Percentiles rank a stretch among this genome's conserved stretches.
phyloP scores from a whole-genome alignment of 1,140 invertebrate species.

The Euwallacea fornicatus region DNA sequence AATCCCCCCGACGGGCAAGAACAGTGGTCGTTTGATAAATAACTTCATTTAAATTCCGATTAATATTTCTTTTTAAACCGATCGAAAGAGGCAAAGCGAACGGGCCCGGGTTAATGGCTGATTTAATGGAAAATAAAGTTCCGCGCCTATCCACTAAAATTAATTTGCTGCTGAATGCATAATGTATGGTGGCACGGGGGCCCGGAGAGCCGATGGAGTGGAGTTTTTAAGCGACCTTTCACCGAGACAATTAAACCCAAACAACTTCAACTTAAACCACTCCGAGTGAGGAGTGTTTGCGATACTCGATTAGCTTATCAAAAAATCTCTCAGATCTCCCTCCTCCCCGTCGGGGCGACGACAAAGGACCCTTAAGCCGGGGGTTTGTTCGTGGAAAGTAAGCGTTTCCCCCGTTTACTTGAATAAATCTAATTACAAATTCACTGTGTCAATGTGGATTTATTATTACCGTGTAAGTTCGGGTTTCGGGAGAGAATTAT shows the following conservation, averaged over 20 bases:
- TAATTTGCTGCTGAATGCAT: slow-evolving; percentile 34
- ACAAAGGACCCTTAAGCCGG: too few relatives aligned
- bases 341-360: not conserved
- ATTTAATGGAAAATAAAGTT: slow-evolving; percentile 37
- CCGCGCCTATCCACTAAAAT: slow-evolving; percentile 34
- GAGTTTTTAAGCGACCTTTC: not conserved
- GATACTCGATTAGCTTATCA: slow-evolving; percentile 33
- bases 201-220: not conserved
- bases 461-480: slow-evolving; percentile 15
- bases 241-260: slow-evolving; percentile 11
- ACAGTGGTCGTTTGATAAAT: slow-evolving; percentile 26
- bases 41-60: slow-evolving; percentile 39
- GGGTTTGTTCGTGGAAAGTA: slow-evolving; percentile 3
- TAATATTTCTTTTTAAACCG: slow-evolving; percentile 37
- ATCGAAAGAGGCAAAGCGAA: slow-evolving; percentile 32
- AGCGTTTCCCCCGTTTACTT: slow-evolving; percentile 23
- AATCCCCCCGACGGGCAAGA: too few relatives aligned
- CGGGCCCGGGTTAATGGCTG: slow-evolving; percentile 31
- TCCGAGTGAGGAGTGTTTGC: slow-evolving; percentile 18
- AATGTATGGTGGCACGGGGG: slow-evolving; percentile 17
- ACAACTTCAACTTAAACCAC: slow-evolving; percentile 20
- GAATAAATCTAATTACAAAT: slow-evolving; percentile 31
- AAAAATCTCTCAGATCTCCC: slow-evolving; percentile 29
- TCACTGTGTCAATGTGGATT: slow-evolving; percentile 28
- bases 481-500: not conserved